These are phyloP conservation scores for Orchesellides sinensis DNA, from an alignment of 2,888 invertebrate genomes.

Conservation along the genomic window DNA sequence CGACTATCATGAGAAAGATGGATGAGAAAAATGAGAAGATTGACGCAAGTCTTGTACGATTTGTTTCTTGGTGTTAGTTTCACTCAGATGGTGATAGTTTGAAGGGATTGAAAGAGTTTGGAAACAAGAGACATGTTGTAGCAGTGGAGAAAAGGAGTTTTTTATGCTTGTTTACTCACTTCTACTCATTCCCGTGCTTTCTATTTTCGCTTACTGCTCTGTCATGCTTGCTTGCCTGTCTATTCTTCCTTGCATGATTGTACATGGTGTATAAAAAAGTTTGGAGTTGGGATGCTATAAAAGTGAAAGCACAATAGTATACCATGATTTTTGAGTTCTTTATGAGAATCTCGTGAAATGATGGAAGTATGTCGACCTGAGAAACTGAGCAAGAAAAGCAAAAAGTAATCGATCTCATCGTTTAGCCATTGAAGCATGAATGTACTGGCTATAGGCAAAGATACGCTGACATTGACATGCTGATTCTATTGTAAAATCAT, in stretches of 20 bases:
- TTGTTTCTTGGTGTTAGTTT: conserved; percentile 28
- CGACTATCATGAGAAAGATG: conserved; percentile 12
- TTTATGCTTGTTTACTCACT: conserved; percentile 48
- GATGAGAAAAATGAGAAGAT: conserved; percentile 23
- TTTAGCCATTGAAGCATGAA: no score
- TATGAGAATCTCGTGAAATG: background rate
- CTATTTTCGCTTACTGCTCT: conserved; percentile 7
- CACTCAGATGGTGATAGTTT: background rate
- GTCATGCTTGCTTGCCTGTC: no score
- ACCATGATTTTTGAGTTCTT: background rate
- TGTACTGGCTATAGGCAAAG: no score
- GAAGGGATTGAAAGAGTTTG: background rate
- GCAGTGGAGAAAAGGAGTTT: conserved; percentile 5
- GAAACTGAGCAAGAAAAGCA: no score
- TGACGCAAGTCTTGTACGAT: conserved; percentile 47
- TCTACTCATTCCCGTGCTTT: conserved; percentile 45
- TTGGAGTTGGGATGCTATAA: background rate
- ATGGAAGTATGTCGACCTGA: no score
- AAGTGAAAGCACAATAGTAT: no score
- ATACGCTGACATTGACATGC: no score
- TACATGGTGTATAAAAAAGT: background rate
- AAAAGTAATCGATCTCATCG: no score
- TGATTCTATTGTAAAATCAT: no score
- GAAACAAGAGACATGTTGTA: conserved; percentile 4
- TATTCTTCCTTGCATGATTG: background rate